These are phyloP conservation scores for Trachelipus rathkii DNA, from an alignment of 1,140 invertebrate genomes.

Conservation along the genomic window DNA sequence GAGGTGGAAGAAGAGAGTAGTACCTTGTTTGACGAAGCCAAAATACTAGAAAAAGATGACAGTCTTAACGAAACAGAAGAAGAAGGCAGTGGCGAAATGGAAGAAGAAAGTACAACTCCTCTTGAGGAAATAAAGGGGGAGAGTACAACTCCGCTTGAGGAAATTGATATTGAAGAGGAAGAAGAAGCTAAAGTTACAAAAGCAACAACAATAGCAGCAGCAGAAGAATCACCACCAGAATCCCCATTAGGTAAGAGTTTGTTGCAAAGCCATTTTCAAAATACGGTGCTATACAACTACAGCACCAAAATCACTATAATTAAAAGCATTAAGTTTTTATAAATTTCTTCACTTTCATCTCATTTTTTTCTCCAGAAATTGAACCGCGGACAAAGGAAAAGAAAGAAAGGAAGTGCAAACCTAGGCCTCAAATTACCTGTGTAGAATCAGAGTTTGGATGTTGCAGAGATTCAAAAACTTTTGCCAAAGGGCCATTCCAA, in stretches of 20 bases:
- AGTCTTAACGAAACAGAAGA: background rate
- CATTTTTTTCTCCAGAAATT: background rate
- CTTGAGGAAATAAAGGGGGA: background rate
- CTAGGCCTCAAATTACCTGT: slow-evolving; percentile 54
- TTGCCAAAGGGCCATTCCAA: slow-evolving; percentile 73
- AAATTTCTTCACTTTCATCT: background rate
- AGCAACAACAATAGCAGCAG: no score
- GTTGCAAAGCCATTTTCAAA: no score
- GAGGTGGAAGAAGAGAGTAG: background rate
- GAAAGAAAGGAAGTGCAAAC: slow-evolving; percentile 34
- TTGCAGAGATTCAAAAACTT: slow-evolving; percentile 77
- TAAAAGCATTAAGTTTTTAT: no score
- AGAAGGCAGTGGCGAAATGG: background rate
- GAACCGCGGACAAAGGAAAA: background rate
- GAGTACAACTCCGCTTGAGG: background rate
- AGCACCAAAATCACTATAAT: no score
- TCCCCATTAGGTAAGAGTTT: no score
- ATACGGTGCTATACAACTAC: no score
- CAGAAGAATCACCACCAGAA: background rate
- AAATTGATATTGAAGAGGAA: background rate
- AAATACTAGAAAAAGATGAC: background rate
- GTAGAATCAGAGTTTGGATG: slow-evolving; percentile 73
- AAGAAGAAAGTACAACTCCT: background rate
- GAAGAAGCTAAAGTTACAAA: slow-evolving; percentile 24
- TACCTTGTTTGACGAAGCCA: background rate